Evolutionary conservation across 2,113 vertebrate genomes (phyloP).

Genomic region (Danio rerio): GRCz12tu NC_133195.1:4068001-4068500

Average conservation of each 20-base stretch:
- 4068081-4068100: constrained; percentile 20
- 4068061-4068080: constrained; percentile 76
- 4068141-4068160: no score
- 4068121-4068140: neutral
- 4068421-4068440: constrained; percentile 64
- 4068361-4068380: neutral
- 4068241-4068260: neutral
- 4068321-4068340: neutral
- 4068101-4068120: constrained; percentile 34
- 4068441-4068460: constrained; percentile 81
- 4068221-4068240: neutral
- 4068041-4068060: constrained; percentile 81
- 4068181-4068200: no score
- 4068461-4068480: constrained; percentile 80
- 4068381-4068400: constrained; percentile 57
- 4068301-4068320: neutral
- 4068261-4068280: neutral
- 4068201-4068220: no score
- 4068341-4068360: neutral
- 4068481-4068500: neutral
- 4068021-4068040: constrained; percentile 12
- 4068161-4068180: no score
- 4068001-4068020: no score
- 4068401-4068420: constrained; percentile 30
- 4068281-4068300: neutral